A percentile compares a stretch with the other conserved stretches of the same genome.
phyloP scores from a whole-genome alignment of 2,113 vertebrate species.

The Telmatochromis brichardi region DNA sequence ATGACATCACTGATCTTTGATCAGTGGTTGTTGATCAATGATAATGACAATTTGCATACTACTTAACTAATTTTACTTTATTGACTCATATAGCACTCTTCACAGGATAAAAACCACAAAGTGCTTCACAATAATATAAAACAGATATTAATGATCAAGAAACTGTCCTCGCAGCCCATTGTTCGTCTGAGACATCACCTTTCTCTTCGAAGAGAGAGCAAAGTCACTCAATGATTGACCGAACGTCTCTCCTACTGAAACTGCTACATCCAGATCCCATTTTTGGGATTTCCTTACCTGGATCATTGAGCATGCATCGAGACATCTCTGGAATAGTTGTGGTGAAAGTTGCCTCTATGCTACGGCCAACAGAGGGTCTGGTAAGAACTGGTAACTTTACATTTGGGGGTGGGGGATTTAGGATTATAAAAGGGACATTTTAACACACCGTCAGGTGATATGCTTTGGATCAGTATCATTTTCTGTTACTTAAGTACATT shows the following conservation, averaged over 20 bases:
- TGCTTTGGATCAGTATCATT: background rate
- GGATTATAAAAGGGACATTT: background rate
- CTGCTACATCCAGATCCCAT: background rate
- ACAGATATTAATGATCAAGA: background rate
- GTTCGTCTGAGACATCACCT: background rate
- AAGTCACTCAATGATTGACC: background rate
- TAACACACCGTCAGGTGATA: background rate
- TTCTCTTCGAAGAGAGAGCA: background rate
- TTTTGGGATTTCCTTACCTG: background rate
- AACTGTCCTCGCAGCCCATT: background rate
- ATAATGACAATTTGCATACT: background rate
- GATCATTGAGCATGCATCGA: background rate
- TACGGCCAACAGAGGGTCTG: background rate
- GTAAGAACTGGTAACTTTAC: rapidly evolving
- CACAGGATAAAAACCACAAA: background rate
- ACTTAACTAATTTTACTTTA: background rate
- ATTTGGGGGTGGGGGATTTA: background rate
- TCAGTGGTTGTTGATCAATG: background rate
- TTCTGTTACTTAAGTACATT: rapidly evolving
- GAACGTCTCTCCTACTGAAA: background rate
- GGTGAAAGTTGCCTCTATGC: background rate
- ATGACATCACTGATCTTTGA: background rate
- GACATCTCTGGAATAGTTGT: background rate
- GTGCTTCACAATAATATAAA: background rate
- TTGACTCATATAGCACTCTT: rapidly evolving